phyloP scores from a whole-genome alignment of 1,140 invertebrate species.

The Macrocentrus cingulum region DNA sequence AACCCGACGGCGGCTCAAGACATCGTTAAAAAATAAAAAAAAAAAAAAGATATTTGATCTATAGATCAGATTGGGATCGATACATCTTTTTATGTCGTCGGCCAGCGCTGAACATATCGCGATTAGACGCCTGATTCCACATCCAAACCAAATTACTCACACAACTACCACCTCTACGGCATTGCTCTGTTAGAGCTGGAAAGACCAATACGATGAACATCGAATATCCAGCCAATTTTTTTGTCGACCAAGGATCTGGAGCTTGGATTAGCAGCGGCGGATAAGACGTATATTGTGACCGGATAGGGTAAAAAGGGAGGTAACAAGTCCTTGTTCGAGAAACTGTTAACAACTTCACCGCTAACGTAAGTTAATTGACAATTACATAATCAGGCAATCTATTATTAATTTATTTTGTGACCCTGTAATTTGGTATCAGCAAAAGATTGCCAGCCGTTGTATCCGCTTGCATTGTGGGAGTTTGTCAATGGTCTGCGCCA shows the following conservation, averaged over 20 bases:
- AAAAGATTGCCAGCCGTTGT: constrained; percentile 31
- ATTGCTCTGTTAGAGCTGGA: constrained; percentile 54
- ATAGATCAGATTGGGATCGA: constrained; percentile 49
- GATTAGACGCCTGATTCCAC: constrained; percentile 41
- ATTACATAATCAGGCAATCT: neutral
- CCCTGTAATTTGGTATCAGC: constrained; percentile 29
- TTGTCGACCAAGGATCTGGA: constrained; percentile 44
- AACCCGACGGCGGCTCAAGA: too few relatives aligned
- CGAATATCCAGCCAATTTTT: constrained; percentile 53
- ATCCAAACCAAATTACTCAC: constrained; percentile 55
- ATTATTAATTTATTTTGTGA: constrained; percentile 10
- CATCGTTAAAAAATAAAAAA: too few relatives aligned
- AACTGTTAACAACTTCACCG: constrained; percentile 41
- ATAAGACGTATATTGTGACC: constrained; percentile 39
- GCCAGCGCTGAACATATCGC: constrained; percentile 39
- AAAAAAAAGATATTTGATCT: neutral
- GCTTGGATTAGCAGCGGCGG: constrained; percentile 28
- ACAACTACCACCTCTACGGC: too few relatives aligned
- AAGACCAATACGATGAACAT: constrained; percentile 35
- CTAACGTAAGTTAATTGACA: constrained; percentile 37
- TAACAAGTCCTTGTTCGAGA: constrained; percentile 22
- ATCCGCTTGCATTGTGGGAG: constrained; percentile 29
- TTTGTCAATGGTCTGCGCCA: constrained; percentile 36
- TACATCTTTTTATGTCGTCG: constrained; percentile 32
- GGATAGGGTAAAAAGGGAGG: constrained; percentile 47